Percentiles rank a stretch among this genome's conserved stretches.
Evolutionary conservation across 2,113 vertebrate genomes (phyloP).

Genomic region (Kobus ellipsiprymnus): DNA sequence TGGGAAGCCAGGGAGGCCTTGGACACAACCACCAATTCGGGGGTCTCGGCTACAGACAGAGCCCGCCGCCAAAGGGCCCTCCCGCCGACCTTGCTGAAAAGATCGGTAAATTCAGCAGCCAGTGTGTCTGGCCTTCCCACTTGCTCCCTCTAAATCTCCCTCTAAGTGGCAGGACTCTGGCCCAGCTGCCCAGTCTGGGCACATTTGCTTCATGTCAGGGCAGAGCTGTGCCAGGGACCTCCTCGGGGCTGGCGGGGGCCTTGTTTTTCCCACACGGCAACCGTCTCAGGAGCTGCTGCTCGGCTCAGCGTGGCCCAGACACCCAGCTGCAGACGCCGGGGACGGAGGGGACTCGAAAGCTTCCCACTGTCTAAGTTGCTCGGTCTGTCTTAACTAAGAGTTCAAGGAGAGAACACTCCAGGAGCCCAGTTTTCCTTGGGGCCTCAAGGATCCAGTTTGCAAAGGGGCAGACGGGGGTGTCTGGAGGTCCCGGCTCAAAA

Average conservation of each 20-base stretch:
- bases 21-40: not conserved
- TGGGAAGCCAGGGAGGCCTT: not conserved
- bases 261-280: not conserved
- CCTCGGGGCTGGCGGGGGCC: not conserved
- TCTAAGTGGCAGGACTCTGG: constrained; percentile 14
- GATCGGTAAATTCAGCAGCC: not conserved
- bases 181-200: not conserved
- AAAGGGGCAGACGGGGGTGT: not conserved
- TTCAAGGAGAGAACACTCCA: not conserved
- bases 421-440: not conserved
- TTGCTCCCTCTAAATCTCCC: constrained; percentile 7
- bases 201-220: not conserved
- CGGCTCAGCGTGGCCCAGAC: not conserved
- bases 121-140: not conserved
- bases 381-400: not conserved
- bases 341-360: not conserved
- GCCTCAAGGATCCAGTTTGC: not conserved
- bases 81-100: not conserved
- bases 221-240: not conserved
- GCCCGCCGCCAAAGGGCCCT: not conserved
- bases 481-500: not conserved
- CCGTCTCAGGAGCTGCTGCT: not conserved
- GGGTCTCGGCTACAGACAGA: not conserved
- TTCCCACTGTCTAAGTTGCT: not conserved
- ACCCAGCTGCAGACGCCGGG: not conserved